Conservation (phyloP, 1,140 invertebrate genomes). For the Drosophila gunungcola region DNA sequence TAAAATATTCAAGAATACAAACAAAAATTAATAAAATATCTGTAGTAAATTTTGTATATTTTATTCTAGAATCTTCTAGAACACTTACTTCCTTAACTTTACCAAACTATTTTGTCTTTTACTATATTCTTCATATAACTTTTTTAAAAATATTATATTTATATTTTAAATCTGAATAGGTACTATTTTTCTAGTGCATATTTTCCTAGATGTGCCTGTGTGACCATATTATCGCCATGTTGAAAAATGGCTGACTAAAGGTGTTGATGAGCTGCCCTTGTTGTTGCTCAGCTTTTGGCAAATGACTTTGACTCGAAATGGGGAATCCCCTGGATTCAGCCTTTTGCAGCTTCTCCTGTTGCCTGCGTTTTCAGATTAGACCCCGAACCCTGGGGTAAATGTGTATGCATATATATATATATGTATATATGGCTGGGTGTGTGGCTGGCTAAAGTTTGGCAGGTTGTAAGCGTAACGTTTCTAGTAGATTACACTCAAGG, state of each 20-base stretch:
- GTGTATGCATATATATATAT: background rate
- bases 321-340: conserved; percentile 29
- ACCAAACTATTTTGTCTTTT: no score
- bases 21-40: no score
- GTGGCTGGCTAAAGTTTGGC: conserved; percentile 48
- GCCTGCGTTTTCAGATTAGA: conserved; percentile 42
- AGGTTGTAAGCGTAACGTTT: conserved; percentile 42
- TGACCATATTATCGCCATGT: conserved; percentile 52
- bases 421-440: conserved; percentile 5
- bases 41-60: no score
- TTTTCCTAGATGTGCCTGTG: conserved; percentile 16
- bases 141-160: no score
- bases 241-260: conserved; percentile 78
- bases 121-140: no score
- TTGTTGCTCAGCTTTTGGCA: conserved; percentile 59
- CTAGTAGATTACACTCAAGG: conserved; percentile 52
- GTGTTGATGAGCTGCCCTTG: conserved; percentile 76
- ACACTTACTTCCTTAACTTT: no score
- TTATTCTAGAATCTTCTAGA: no score
- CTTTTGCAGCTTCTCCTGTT: conserved; percentile 17
- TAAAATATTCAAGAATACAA: no score
- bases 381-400: conserved; percentile 20
- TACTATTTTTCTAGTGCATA: background rate
- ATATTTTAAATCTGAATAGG: background rate
- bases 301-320: conserved; percentile 66